These are phyloP conservation scores for Strigamia transsilvanica DNA, from an alignment of 2,888 invertebrate species.

Conservation along the genomic window DNA sequence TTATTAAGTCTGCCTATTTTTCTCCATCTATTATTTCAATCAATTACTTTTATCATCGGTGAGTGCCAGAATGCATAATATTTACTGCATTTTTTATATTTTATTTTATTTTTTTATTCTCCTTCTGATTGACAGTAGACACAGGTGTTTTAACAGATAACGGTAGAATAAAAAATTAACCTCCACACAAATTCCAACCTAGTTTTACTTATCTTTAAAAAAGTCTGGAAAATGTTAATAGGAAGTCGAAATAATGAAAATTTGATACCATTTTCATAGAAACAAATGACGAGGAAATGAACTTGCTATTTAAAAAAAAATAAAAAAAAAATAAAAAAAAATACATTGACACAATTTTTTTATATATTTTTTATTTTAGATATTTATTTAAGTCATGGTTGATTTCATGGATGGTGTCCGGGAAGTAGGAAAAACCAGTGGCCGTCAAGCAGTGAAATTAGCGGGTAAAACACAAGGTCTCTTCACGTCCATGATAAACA, in stretches of 20 bases:
- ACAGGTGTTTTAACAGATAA: conserved; percentile 5
- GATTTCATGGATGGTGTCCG: conserved; percentile 56
- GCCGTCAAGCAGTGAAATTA: conserved; percentile 45
- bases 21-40: not conserved
- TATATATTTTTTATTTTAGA: conserved; percentile 22
- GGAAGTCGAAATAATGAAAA: not conserved
- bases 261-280: not conserved
- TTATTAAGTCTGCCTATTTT: not conserved
- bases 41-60: not conserved
- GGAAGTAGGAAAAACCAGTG: conserved; percentile 51
- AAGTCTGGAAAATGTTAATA: not conserved
- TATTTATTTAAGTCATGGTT: conserved; percentile 51
- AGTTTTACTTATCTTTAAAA: not conserved
- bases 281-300: conserved; percentile 6
- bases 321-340: not conserved
- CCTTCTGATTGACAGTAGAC: not conserved
- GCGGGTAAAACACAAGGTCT: conserved; percentile 63
- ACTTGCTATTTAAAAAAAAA: not conserved
- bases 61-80: not conserved
- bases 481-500: conserved; percentile 67
- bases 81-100: too few species aligned
- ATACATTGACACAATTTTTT: not conserved
- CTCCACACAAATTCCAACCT: too few species aligned
- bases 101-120: not conserved
- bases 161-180: not conserved